Conservation (phyloP, 2,888 invertebrate genomes). For the Nomada ferruginata region DNA sequence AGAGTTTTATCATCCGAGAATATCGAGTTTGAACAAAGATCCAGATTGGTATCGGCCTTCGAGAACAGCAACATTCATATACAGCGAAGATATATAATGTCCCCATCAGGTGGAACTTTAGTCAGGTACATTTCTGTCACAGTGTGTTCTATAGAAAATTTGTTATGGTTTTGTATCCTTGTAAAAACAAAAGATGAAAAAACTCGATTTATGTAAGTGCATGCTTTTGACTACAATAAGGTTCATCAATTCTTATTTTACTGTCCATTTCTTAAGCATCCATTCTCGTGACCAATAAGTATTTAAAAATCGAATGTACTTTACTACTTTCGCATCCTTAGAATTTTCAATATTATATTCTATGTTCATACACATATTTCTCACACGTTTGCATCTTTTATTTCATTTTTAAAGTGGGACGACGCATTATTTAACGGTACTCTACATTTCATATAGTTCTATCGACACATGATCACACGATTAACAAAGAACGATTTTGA, state of each 20-base stretch:
- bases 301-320: too few relatives aligned
- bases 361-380: not conserved
- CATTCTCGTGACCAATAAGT: not conserved
- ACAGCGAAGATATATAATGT: slow-evolving; percentile 19
- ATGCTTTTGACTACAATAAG: not conserved
- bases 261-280: not conserved
- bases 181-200: not conserved
- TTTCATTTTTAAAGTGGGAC: not conserved
- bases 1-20: slow-evolving; percentile 74
- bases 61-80: slow-evolving; percentile 42
- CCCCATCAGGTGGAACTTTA: not conserved
- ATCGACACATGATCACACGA: not conserved
- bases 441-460: not conserved
- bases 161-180: not conserved
- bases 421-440: not conserved
- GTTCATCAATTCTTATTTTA: not conserved
- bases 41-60: slow-evolving; percentile 74
- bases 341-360: not conserved
- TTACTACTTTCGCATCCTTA: not conserved
- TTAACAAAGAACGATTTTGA: not conserved
- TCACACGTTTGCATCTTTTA: not conserved
- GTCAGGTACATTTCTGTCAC: not conserved
- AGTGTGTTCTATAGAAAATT: not conserved
- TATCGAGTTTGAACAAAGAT: slow-evolving; percentile 74
- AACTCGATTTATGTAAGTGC: not conserved